A percentile compares a stretch with the other conserved stretches of the same genome.
phyloP scores from a whole-genome alignment of 2,888 invertebrate genomes.

The Nemapogon koenigi region DNA sequence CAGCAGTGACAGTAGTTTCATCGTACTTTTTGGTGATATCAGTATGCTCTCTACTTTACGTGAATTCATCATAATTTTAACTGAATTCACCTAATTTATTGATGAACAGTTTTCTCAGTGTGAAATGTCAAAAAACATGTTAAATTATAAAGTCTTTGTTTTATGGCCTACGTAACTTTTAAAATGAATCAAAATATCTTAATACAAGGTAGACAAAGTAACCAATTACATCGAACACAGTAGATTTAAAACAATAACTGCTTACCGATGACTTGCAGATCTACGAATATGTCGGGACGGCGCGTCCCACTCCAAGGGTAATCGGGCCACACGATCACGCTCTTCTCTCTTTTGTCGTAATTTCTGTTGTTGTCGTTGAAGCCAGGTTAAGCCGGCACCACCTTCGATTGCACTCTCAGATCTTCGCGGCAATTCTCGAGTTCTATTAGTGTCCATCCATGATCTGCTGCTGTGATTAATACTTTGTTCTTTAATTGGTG shows the following conservation, averaged over 20 bases:
- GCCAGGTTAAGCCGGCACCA: conserved; percentile 73
- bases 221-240: neutral
- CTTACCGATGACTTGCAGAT: conserved; percentile 57
- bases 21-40: no score
- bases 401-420: conserved; percentile 44
- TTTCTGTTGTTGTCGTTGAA: conserved; percentile 83
- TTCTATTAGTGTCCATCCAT: conserved; percentile 42
- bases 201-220: no score
- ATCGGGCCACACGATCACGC: conserved; percentile 74
- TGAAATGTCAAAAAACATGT: no score
- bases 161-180: no score
- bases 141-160: no score
- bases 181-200: no score
- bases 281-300: conserved; percentile 52
- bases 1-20: no score
- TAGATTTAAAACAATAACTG: conserved; percentile 12
- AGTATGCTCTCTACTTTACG: no score
- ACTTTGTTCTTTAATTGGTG: conserved; percentile 35
- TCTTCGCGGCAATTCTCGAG: conserved; percentile 38
- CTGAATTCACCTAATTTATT: no score
- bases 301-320: conserved; percentile 69
- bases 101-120: no score
- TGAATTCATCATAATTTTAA: no score
- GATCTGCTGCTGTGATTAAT: conserved; percentile 37
- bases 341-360: conserved; percentile 78